phyloP scores from a whole-genome alignment of 2,113 vertebrate species.

The Xenopus borealis region DNA sequence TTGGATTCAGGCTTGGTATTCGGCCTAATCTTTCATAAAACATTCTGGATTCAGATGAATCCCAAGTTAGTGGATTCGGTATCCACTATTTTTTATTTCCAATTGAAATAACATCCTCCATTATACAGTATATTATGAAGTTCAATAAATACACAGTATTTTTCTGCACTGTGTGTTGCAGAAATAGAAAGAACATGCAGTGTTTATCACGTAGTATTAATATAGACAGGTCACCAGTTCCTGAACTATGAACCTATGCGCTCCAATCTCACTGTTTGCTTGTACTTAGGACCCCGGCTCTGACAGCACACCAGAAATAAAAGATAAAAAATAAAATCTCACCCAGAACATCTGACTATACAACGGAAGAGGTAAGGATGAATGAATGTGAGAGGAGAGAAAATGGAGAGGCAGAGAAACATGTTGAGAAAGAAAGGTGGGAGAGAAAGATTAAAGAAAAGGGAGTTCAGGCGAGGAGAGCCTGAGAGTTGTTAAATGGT shows the following conservation, averaged over 20 bases:
- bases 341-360: neutral
- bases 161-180: too few relatives aligned
- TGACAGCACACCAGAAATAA: slow-evolving; percentile 25
- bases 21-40: too few relatives aligned
- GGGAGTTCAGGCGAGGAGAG: too few relatives aligned
- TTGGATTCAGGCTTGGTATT: too few relatives aligned
- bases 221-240: neutral
- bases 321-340: slow-evolving; percentile 12
- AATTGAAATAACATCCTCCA: too few relatives aligned
- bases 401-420: neutral
- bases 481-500: too few relatives aligned
- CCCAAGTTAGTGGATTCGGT: too few relatives aligned
- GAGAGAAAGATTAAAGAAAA: neutral
- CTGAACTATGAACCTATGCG: slow-evolving; percentile 24
- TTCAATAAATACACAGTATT: too few relatives aligned
- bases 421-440: neutral
- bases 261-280: slow-evolving; percentile 23
- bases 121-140: too few relatives aligned
- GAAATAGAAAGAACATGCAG: neutral
- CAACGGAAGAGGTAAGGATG: slow-evolving; percentile 23
- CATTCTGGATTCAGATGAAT: too few relatives aligned
- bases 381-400: neutral
- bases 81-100: too few relatives aligned
- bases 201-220: neutral
- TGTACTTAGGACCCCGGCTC: slow-evolving; percentile 26